Evolutionary conservation across 2,888 invertebrate genomes (phyloP), one percentile per base, ranked within the genome.

Genomic region (Agrypnus murinus): DNA sequence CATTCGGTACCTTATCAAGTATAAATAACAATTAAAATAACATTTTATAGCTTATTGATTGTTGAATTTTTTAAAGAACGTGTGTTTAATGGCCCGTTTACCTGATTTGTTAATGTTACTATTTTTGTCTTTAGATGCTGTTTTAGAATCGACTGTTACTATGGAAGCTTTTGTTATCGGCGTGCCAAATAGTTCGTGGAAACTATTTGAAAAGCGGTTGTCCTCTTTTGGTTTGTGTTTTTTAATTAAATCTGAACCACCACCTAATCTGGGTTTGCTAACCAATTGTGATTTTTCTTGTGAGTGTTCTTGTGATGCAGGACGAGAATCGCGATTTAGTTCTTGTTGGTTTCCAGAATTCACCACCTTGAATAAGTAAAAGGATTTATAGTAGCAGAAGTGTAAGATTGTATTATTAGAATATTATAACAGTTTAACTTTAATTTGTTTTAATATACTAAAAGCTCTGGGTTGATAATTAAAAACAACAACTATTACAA

Each of bases 101-200:
- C 75, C 58, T 67, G 73, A 73, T 36, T 74, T 72, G 60, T 70
- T 76, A 25, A 66, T 45, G 32, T 64, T 75, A 45, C 74, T 77
- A 64, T 65, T 72, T 64, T 69, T 69, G 65, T 76, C 75, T 69
- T 78, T 77, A 53, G 77, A 58, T 15, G 69, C 36, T 9, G 69
- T 43, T 81, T 90, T 92, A 31, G 89, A 88, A 73, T 92, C 92
- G 10, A 92, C 90, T 6, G 91, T 91, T 34, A 90, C 87, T 86
- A 92, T 93, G 2, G 90, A 87, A 38, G 91, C 91, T 82, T 94
- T 95, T 69, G 91, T 92, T 77, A 96, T 92, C 0, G 95, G 95
- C 17, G 92, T 88, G 0, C 96, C 96, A 87, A 96, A 96, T 46
- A 96, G 86, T 78, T 92, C 92, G 57, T 92, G 92, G 85, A 96